Base-by-base conservation (phyloP, 30 jellyfish, hydroid and myxozoan species). In the Aurelia coerulea region DNA sequence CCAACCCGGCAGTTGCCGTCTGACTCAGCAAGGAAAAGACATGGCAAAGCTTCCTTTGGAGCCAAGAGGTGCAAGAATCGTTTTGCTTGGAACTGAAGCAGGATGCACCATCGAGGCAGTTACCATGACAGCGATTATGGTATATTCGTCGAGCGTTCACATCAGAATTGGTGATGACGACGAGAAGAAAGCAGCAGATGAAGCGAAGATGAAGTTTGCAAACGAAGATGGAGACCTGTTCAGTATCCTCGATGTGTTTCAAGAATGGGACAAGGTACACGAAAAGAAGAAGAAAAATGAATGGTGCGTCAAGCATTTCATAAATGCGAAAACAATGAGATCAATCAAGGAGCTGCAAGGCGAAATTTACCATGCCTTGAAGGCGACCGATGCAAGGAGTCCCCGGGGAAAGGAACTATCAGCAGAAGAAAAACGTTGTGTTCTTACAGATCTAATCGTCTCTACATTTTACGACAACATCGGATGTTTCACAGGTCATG, bases 251-350 rank as follows among this genome's bases (percentile, higher is more conserved):
- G 87, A 89, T 9, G 77, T 89, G 52, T 89, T 56, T 89, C 52
- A 80, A 34, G 86, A 80, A n/a, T 89, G 97, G 97, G 29, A 37
- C 7, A 51, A 51, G 2, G 52, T 52, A 39, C 14, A 15, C 4
- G 86, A 52, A 5, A 81, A 80, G 49, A 79, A 52, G 34, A 52
- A 50, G 51, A 72, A 65, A 46, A 75, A 78, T 46, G 31, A 73
- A 62, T 89, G 97, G 97, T 89, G 97, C 71, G 66, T 17, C 15
- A 34, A 52, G 23, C 80, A 80, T 39, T 66, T 52, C 58, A 56
- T 89, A 23, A 89, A 89, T 73, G 97, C 91, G 16, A 89, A 89
- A 89, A 46, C 97, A 16, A 74, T 89, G 85, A 78, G 90, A 3
- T 78, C 85, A 33, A 76, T 80, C 60, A 31, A 62, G 9, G 90